Conservation (phyloP, 2,797 vertebrate genomes). For the Mycteria americana region DNA sequence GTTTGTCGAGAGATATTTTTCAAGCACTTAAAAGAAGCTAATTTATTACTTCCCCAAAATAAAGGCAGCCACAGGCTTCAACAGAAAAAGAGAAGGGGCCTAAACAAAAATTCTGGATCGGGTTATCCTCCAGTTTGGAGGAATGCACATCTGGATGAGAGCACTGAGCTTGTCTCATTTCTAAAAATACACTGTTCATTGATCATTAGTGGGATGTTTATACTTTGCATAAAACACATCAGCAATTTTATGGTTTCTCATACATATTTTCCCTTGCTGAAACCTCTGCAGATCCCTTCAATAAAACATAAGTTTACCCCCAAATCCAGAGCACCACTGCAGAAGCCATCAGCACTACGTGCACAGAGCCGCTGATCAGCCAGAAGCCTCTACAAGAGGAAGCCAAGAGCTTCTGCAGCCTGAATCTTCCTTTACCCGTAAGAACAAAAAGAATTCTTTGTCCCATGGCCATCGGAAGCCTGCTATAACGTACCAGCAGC, state of each 20-base stretch:
- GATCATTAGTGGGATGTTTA: background rate
- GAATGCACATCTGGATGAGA: background rate
- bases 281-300: background rate
- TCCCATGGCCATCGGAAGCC: background rate
- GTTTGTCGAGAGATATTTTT: background rate
- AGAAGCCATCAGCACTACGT: background rate
- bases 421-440: background rate
- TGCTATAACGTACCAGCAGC: background rate
- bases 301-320: background rate
- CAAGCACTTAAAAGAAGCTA: background rate
- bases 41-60: conserved; percentile 1
- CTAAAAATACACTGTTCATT: background rate
- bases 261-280: background rate
- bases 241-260: background rate
- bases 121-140: background rate
- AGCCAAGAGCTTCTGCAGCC: conserved; percentile 46
- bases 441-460: background rate
- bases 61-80: background rate
- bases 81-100: background rate
- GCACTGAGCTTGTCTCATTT: background rate
- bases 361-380: background rate
- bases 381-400: conserved; percentile 15
- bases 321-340: background rate
- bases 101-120: background rate
- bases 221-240: background rate